Evolutionary conservation across 2,888 invertebrate species (phyloP).

Genomic region (Aphrophora alni): DNA sequence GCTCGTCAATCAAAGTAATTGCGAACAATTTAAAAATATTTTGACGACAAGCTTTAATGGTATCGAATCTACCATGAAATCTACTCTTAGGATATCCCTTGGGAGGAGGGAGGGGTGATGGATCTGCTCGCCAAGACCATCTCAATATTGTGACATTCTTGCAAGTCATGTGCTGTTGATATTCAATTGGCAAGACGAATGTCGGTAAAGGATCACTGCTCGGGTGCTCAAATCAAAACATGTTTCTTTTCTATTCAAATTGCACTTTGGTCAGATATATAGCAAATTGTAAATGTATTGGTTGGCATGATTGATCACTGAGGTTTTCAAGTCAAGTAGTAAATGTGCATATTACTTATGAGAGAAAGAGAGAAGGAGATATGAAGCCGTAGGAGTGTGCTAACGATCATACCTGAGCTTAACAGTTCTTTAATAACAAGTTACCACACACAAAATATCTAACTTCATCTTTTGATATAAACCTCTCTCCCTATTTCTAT

Average conservation of each 20-base stretch:
- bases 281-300: not conserved
- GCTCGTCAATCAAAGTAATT: not conserved
- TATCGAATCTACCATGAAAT: not conserved
- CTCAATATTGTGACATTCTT: not conserved
- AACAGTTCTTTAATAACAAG: no score
- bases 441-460: no score
- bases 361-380: no score
- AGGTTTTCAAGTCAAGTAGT: no score
- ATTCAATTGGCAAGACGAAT: not conserved
- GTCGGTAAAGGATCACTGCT: not conserved
- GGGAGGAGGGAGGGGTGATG: not conserved
- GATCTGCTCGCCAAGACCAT: not conserved
- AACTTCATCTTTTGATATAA: no score
- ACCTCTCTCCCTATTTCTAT: no score
- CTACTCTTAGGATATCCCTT: no score
- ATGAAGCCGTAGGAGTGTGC: no score
- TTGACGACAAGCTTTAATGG: not conserved
- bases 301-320: not conserved
- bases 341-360: no score
- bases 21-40: not conserved
- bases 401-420: no score
- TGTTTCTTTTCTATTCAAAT: not conserved
- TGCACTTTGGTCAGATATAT: not conserved
- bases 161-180: not conserved
- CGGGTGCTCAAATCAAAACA: not conserved